These are phyloP conservation scores for Rhinatrema bivittatum DNA, from an alignment of 2,797 vertebrate species.

Conservation along the genomic window DNA sequence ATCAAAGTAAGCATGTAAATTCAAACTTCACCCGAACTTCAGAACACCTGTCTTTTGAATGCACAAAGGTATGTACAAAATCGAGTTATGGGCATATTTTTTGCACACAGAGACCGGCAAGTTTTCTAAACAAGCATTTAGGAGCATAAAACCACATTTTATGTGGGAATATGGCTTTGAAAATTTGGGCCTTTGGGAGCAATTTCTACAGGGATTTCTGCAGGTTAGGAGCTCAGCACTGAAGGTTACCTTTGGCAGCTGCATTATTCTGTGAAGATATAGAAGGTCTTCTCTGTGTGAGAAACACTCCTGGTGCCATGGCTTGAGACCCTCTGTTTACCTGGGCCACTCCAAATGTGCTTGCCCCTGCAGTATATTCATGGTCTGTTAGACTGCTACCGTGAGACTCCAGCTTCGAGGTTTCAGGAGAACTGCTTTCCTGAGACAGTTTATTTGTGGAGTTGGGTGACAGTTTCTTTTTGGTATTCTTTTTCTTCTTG, in stretches of 20 bases:
- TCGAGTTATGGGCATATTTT: too few relatives aligned
- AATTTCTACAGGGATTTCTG: too few relatives aligned
- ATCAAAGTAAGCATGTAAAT: too few relatives aligned
- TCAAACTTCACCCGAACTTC: too few relatives aligned
- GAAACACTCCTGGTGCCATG: constrained; percentile 93
- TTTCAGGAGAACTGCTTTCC: constrained; percentile 88
- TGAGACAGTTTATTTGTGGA: constrained; percentile 72
- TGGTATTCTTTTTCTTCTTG: constrained; percentile 91
- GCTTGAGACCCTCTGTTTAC: constrained; percentile 73
- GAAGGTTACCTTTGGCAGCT: constrained; percentile 66
- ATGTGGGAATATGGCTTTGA: too few relatives aligned
- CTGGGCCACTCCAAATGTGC: constrained; percentile 67
- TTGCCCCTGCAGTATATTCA: constrained; percentile 72
- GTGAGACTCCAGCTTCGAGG: constrained; percentile 67
- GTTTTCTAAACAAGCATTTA: too few relatives aligned
- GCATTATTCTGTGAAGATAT: constrained; percentile 84
- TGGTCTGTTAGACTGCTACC: constrained; percentile 84
- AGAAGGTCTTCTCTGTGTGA: constrained; percentile 83
- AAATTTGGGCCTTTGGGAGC: too few relatives aligned
- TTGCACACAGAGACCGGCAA: too few relatives aligned
- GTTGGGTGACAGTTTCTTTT: constrained; percentile 78
- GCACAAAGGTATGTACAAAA: too few relatives aligned
- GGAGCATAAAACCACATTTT: too few relatives aligned
- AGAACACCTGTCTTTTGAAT: too few relatives aligned
- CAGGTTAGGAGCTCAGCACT: background rate